phyloP scores from a whole-genome alignment of 2,888 invertebrate genomes.

The Antheraea assamensis region DNA sequence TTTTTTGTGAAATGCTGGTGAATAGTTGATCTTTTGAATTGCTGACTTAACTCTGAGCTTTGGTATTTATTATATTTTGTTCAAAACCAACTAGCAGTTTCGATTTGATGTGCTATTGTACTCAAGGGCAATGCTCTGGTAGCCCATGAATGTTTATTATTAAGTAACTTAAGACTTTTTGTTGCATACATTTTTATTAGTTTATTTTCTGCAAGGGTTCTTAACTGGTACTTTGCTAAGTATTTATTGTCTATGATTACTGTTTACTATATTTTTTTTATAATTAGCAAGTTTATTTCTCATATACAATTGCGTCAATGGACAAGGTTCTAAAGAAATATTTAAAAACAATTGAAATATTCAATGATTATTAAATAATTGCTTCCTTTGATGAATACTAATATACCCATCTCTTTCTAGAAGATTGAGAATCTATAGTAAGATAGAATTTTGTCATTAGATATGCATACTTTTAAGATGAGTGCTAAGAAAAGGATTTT shows the following conservation, averaged over 20 bases:
- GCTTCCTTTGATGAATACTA: background rate
- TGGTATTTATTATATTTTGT: slow-evolving; percentile 2
- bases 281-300: background rate
- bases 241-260: background rate
- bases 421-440: background rate
- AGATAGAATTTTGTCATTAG: background rate
- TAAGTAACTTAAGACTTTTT: background rate
- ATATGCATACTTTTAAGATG: too few relatives aligned
- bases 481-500: too few relatives aligned
- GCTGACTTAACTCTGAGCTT: slow-evolving; percentile 11
- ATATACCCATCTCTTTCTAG: background rate
- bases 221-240: background rate
- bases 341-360: background rate
- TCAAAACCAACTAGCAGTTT: background rate
- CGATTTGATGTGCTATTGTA: slow-evolving; percentile 3
- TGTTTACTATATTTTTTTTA: background rate
- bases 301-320: background rate
- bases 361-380: background rate
- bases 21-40: slow-evolving; percentile 11
- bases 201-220: background rate
- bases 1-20: background rate
- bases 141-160: background rate
- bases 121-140: background rate
- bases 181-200: background rate
- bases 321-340: background rate